These are phyloP conservation scores for Phoronis australis DNA, from an alignment of 2,888 invertebrate genomes.

Conservation along the genomic window DNA sequence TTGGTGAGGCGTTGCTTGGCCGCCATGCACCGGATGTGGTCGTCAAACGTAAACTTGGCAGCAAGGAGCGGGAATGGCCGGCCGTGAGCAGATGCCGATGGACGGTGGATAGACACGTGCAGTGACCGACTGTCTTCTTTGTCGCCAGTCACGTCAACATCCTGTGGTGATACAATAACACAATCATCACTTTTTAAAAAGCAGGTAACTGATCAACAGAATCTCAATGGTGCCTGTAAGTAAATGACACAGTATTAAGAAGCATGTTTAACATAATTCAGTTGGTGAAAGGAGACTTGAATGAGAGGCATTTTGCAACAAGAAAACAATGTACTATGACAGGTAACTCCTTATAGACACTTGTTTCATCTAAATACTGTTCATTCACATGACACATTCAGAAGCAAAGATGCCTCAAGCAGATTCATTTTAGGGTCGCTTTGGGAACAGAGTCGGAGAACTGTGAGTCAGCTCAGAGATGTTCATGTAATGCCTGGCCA, in stretches of 20 bases:
- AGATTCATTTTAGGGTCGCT: too few relatives aligned
- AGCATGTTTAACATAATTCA: slow-evolving; percentile 1
- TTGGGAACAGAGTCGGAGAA: neutral
- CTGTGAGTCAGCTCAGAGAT: neutral
- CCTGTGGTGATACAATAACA: slow-evolving; percentile 56
- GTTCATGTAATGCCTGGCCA: neutral
- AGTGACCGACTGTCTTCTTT: slow-evolving; percentile 94
- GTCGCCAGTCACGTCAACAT: slow-evolving; percentile 90
- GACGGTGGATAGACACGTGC: slow-evolving; percentile 84
- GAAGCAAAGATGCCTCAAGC: too few relatives aligned
- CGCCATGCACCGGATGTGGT: slow-evolving; percentile 98
- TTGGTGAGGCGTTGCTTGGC: slow-evolving; percentile 78
- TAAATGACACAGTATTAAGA: neutral
- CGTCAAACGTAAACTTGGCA: slow-evolving; percentile 83
- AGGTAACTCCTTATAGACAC: too few relatives aligned
- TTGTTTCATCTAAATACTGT: too few relatives aligned
- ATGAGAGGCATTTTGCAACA: too few relatives aligned
- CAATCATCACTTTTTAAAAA: neutral
- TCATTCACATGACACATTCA: too few relatives aligned
- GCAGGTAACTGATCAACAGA: neutral
- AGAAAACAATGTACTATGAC: too few relatives aligned
- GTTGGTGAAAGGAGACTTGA: neutral
- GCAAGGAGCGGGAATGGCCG: slow-evolving; percentile 49
- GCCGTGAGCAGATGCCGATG: slow-evolving; percentile 57
- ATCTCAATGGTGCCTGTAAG: neutral